phyloP scores from a whole-genome alignment of 2,113 vertebrate species.

The Otis tarda region DNA sequence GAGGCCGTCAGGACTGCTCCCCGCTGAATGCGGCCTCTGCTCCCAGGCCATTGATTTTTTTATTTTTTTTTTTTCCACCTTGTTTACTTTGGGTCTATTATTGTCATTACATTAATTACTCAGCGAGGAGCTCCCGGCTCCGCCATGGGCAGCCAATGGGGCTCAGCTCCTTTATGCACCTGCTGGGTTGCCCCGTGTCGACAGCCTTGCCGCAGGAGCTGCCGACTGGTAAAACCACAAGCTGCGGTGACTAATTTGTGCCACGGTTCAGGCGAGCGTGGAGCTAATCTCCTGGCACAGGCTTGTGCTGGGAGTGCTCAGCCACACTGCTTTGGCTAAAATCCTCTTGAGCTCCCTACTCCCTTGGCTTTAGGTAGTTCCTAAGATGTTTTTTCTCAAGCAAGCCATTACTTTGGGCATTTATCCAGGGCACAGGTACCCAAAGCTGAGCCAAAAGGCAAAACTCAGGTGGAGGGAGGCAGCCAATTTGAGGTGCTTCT shows the following conservation, averaged over 20 bases:
- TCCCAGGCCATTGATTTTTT: conserved; percentile 55
- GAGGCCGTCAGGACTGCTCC: neutral
- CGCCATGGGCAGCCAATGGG: conserved; percentile 61
- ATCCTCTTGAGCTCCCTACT: neutral
- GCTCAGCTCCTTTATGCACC: conserved; percentile 11
- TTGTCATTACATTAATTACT: conserved; percentile 71
- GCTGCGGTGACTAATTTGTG: conserved; percentile 47
- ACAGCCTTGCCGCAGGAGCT: neutral
- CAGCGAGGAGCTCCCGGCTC: conserved; percentile 36
- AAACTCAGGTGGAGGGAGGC: neutral
- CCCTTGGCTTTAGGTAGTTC: neutral
- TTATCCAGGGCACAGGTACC: neutral
- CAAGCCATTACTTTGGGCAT: neutral
- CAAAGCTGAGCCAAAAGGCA: neutral
- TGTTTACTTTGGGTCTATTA: conserved; percentile 72
- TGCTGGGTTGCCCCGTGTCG: conserved; percentile 25
- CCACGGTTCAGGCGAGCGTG: neutral
- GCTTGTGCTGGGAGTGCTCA: neutral
- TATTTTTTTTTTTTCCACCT: neutral
- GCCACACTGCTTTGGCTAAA: neutral
- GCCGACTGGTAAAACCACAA: conserved; percentile 58
- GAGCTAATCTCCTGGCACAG: conserved; percentile 27
- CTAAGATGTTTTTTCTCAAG: neutral
- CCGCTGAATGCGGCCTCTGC: conserved; percentile 15
- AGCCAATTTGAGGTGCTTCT: neutral